phyloP scores from a whole-genome alignment of 2,797 vertebrate genomes.

The Muscicapa comitata region DNA sequence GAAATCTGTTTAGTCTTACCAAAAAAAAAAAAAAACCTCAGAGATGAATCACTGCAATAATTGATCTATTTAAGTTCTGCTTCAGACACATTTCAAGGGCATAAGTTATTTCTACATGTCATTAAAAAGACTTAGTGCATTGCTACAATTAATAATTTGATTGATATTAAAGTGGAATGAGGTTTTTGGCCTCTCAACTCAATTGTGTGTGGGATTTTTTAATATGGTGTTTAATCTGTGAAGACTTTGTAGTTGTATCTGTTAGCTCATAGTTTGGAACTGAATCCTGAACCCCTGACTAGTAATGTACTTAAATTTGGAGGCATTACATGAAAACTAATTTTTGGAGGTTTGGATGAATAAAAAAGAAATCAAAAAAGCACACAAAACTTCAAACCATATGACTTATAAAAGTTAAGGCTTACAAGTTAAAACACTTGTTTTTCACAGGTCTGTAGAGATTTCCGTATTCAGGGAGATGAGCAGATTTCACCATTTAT shows the following conservation, averaged over 20 bases:
- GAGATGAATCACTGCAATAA: conserved; percentile 55
- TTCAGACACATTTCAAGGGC: conserved; percentile 48
- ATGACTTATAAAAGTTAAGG: not conserved
- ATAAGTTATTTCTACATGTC: conserved; percentile 41
- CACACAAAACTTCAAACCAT: not conserved
- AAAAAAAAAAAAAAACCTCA: not conserved
- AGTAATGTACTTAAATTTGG: not conserved
- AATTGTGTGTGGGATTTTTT: not conserved
- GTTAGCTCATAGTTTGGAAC: not conserved
- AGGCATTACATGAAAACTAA: not conserved
- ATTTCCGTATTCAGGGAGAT: not conserved
- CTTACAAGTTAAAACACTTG: not conserved
- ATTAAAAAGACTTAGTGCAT: conserved; percentile 20
- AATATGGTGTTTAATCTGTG: not conserved
- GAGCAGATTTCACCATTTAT: not conserved
- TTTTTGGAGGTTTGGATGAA: not conserved
- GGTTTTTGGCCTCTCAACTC: conserved; percentile 1
- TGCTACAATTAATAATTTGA: conserved; percentile 39
- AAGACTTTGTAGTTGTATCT: not conserved
- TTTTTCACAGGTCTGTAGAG: not conserved
- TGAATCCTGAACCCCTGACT: not conserved
- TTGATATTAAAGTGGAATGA: conserved; percentile 10
- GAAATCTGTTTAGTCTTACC: conserved; percentile 38
- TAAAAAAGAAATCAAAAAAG: not conserved
- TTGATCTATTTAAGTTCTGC: conserved; percentile 48